Percentiles rank a stretch among this genome's conserved stretches.
Evolutionary conservation across 2,797 vertebrate species (phyloP).

Genomic region (Diglossa cyanea): DNA sequence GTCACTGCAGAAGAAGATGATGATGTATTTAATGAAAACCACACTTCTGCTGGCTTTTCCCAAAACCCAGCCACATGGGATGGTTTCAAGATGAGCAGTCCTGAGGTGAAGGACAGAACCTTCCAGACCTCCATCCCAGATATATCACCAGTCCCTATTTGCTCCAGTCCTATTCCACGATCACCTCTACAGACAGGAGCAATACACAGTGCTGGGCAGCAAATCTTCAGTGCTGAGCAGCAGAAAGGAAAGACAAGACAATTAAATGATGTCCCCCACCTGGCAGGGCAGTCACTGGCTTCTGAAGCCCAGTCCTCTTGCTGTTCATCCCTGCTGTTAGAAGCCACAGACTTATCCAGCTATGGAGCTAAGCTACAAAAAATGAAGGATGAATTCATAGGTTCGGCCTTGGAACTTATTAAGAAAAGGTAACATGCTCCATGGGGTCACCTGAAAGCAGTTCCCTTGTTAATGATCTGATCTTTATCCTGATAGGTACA

Average conservation of each 20-base stretch:
- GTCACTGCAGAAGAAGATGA: neutral
- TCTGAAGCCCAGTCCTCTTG: constrained; percentile 84
- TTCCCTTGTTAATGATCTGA: neutral
- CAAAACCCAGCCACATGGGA: constrained; percentile 11
- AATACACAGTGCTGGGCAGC: constrained; percentile 31
- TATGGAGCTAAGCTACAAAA: constrained; percentile 90
- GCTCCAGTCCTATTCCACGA: constrained; percentile 83
- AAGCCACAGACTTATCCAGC: constrained; percentile 85
- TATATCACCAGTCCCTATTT: constrained; percentile 74
- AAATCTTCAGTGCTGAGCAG: constrained; percentile 49
- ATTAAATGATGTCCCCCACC: constrained; percentile 58
- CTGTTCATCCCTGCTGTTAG: constrained; percentile 86
- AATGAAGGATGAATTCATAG: constrained; percentile 90
- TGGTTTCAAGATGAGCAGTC: constrained; percentile 20
- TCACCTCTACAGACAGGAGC: constrained; percentile 78
- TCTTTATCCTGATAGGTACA: neutral
- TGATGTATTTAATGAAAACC: constrained; percentile 47
- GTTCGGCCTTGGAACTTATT: constrained; percentile 88
- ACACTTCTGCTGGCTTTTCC: neutral
- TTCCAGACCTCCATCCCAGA: neutral
- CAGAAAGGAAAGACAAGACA: constrained; percentile 59
- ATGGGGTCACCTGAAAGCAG: constrained; percentile 16
- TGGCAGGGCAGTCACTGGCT: constrained; percentile 70
- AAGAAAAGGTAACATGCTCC: constrained; percentile 85
- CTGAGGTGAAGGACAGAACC: constrained; percentile 9